Percentiles rank a stretch among this genome's conserved stretches.
Conservation (phyloP, 2,888 invertebrate genomes). For the Sarcophaga rosellei region DNA sequence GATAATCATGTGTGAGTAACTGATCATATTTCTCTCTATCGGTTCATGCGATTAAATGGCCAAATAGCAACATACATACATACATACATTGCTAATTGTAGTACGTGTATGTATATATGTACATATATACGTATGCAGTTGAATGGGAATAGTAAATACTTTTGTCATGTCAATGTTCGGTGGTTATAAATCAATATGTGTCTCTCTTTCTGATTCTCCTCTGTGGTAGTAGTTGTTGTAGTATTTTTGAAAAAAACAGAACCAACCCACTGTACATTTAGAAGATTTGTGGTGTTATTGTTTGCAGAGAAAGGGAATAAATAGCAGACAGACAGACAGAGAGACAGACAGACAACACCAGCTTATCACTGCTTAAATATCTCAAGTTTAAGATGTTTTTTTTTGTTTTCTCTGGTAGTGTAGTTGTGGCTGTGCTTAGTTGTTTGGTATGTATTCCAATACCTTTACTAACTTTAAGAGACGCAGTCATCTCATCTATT, state of each 20-base stretch:
- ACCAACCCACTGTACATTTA: constrained; percentile 61
- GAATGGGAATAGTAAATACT: not conserved
- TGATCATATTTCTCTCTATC: not conserved
- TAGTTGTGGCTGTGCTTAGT: not conserved
- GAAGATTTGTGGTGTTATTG: constrained; percentile 42
- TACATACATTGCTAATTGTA: constrained; percentile 40
- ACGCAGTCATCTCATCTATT: constrained; percentile 62
- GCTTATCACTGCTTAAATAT: constrained; percentile 68
- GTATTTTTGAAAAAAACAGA: constrained; percentile 34
- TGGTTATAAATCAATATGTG: constrained; percentile 69
- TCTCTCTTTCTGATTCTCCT: not conserved
- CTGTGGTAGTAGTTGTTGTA: too few species aligned
- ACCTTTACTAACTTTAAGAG: constrained; percentile 25
- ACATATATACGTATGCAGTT: not conserved
- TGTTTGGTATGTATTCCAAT: constrained; percentile 15
- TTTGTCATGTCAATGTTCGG: constrained; percentile 70
- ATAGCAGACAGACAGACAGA: constrained; percentile 12
- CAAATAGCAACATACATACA: constrained; percentile 12
- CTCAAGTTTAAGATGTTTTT: constrained; percentile 59
- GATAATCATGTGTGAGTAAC: constrained; percentile 65
- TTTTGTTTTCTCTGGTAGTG: constrained; percentile 11
- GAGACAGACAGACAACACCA: constrained; percentile 19
- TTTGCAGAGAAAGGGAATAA: not conserved
- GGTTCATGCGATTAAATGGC: not conserved
- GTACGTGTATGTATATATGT: not conserved